Evolutionary conservation across 2,888 invertebrate genomes (phyloP), one percentile per base, ranked within the genome.

Genomic region (Orthonevra nobilis): DNA sequence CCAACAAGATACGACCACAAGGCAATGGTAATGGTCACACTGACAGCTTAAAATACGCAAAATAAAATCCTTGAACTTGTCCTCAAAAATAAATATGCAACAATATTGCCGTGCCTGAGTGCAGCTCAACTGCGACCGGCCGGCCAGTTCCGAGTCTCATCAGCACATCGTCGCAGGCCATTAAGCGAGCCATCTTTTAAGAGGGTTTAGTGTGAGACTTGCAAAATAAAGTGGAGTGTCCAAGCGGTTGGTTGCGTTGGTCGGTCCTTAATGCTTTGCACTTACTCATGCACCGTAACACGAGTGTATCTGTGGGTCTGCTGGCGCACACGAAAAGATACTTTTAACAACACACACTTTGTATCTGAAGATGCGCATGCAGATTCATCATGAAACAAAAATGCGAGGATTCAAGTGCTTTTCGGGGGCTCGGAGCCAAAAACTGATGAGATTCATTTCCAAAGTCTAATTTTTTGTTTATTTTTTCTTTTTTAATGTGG

Each of bases 41-140:
- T 69, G n/a, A 32, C 54, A n/a, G 60, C 69, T 75, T 75, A 69
- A n/a, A n/a, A n/a, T n/a, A 42, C 46, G 40, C 12, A 60, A 66
- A n/a, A n/a, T n/a, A n/a, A 73, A 66, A 79, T 73, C 79, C 79
- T 79, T 79, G 79, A 79, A 79, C 79, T 79, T 73, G 79, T 79
- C 79, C 73, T 79, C 60, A 79, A 73, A 73, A 64, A 79, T 73
- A 79, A 79, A 79, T 79, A 73, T 66, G 79, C 79, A 79, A 73
- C 79, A 79, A 79, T 79, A 73, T 79, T 66, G 60, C 66, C 73
- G 28, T 66, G 79, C 60, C 79, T 73, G 73, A 66, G 64, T 79
- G 73, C 79, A 66, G 60, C 42, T 52, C 56, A 58, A 58, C 73
- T 73, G 44, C 56, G n/a, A n/a, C n/a, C n/a, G n/a, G n/a, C n/a